Conservation (phyloP, 2,888 invertebrate genomes). For the Esperia sulphurella region DNA sequence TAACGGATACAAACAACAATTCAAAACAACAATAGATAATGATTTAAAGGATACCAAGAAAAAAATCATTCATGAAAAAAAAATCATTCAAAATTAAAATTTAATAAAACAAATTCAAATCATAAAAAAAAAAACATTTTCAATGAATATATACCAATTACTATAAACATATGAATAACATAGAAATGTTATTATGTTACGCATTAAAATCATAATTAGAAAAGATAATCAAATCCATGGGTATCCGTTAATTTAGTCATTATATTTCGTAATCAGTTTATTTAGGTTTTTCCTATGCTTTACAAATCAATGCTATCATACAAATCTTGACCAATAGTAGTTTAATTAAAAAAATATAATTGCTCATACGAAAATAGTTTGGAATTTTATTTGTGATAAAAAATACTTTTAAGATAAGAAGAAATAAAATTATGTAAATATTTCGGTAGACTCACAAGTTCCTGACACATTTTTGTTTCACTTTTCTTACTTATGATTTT, state of each 20-base stretch:
- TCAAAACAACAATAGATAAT: background rate
- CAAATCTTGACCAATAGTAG: slow-evolving; percentile 70
- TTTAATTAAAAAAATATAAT: slow-evolving; percentile 48
- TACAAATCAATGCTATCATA: slow-evolving; percentile 20
- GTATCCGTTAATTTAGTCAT: slow-evolving; percentile 7
- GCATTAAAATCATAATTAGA: too few species aligned
- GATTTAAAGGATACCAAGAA: background rate
- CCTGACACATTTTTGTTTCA: slow-evolving; percentile 37
- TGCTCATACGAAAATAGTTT: slow-evolving; percentile 69
- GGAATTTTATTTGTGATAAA: slow-evolving; percentile 72
- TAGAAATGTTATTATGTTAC: too few species aligned
- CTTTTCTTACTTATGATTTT: slow-evolving; percentile 18
- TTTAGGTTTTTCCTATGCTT: slow-evolving; percentile 5
- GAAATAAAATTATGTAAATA: slow-evolving; percentile 42
- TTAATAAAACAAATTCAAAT: too few species aligned
- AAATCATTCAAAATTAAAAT: too few species aligned
- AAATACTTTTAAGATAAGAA: slow-evolving; percentile 39
- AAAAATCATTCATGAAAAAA: too few species aligned
- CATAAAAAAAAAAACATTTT: too few species aligned
- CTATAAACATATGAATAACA: too few species aligned
- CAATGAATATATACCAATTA: too few species aligned
- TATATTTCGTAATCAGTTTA: slow-evolving; percentile 1
- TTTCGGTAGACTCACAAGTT: slow-evolving; percentile 48
- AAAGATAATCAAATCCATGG: background rate
- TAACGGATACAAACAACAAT: background rate